Conservation (phyloP, 2,113 vertebrate genomes). For the Scortum barcoo region DNA sequence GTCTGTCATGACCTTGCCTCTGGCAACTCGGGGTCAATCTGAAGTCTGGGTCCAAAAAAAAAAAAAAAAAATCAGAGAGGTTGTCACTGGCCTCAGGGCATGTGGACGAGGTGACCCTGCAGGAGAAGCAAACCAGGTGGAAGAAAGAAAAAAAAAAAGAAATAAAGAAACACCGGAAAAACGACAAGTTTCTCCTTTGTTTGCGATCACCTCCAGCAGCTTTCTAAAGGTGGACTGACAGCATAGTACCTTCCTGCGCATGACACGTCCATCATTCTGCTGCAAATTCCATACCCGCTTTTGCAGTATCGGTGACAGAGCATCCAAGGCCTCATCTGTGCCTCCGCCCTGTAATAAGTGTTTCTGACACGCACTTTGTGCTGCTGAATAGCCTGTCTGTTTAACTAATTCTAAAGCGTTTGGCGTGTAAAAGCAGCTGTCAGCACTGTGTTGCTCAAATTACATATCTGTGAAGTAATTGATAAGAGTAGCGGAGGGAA, state of each 20-base stretch:
- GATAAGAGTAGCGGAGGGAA: conserved; percentile 29
- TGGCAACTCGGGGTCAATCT: conserved; percentile 54
- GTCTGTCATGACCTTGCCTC: conserved; percentile 47
- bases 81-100: conserved; percentile 29
- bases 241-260: conserved; percentile 55
- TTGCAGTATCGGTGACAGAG: conserved; percentile 52
- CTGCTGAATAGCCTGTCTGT: conserved; percentile 41
- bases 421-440: conserved; percentile 49
- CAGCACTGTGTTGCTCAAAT: conserved; percentile 29
- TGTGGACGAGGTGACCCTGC: conserved; percentile 23
- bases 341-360: conserved; percentile 49
- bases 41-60: conserved; percentile 63
- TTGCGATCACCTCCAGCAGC: conserved; percentile 35
- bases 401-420: conserved; percentile 41
- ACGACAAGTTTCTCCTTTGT: conserved; percentile 43
- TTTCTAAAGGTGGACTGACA: conserved; percentile 51
- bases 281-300: conserved; percentile 34
- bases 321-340: conserved; percentile 12
- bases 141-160: background rate
- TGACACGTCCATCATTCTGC: conserved; percentile 47
- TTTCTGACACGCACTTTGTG: conserved; percentile 49
- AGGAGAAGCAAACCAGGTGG: conserved; percentile 42
- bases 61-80: conserved; percentile 48
- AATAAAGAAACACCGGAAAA: background rate
- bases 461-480: conserved; percentile 43